Evolutionary conservation across 2,113 vertebrate species (phyloP), one percentile per base, ranked within the genome.

Genomic region (Lichenostomus cassidix): DNA sequence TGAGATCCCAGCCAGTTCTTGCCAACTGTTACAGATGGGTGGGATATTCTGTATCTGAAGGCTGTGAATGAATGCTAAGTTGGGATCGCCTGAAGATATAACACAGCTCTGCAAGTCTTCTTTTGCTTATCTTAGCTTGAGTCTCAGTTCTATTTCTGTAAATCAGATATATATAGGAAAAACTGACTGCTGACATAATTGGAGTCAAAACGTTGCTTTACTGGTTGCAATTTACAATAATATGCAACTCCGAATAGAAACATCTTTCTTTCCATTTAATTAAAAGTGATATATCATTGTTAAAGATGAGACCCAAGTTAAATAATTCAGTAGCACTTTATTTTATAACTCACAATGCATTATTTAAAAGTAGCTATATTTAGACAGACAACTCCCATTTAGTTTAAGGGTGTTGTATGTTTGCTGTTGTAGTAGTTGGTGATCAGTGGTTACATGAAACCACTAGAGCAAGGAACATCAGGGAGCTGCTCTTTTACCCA

Each of bases 301-400:
- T 97, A 95, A 97, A 98, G 95, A 97, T 97, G 97, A 98, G 95
- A 97, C 83, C 95, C 84, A 35, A 94, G 90, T 96, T 98, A 97
- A 98, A 99, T 98, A 98, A 98, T 98, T 98, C 97, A 98, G 97
- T 90, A 97, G 97, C 79, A 96, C 96, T 97, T 98, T 97, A 98
- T 96, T 97, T 96, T 97, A 92, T 94, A 95, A 97, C 97, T 97
- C 96, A 76, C 8, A 33, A 93, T 98, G 81, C 97, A 98, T 98
- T 98, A 98, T 99, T 99, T 97, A 98, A 94, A 95, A 89, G 91
- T 87, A 87, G 83, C 96, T 98, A 98, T 98, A 98, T 98, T 98
- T 98, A 98, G 98, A 96, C 82, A 83, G 94, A 85, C 91, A 96
- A 88, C 96, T 96, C 92, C 93, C 84, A 75, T 96, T 97, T 85